Evolutionary conservation across 2,113 vertebrate genomes (phyloP).

Genomic region (Zosterops hypoxanthus): DNA sequence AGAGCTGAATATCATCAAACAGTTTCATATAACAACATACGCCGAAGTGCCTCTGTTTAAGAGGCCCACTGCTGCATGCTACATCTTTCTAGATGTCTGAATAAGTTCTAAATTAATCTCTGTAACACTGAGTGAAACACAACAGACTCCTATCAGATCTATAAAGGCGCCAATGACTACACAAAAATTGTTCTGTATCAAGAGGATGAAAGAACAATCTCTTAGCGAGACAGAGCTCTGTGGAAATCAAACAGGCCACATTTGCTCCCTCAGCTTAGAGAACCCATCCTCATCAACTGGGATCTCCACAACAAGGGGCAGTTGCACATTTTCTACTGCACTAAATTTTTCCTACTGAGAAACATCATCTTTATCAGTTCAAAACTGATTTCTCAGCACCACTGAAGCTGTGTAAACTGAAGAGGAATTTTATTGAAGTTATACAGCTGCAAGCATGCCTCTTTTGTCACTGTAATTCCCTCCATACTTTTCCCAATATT

Average conservation of each 20-base stretch:
- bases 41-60: not conserved
- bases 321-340: not conserved
- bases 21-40: not conserved
- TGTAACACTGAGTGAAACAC: not conserved
- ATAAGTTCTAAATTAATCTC: not conserved
- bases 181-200: not conserved
- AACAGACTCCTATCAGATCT: not conserved
- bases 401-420: not conserved
- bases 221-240: not conserved
- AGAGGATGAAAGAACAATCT: not conserved
- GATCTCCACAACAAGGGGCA: not conserved
- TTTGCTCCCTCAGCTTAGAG: not conserved
- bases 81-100: not conserved
- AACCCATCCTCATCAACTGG: not conserved
- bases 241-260: not conserved
- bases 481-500: not conserved
- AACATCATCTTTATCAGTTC: not conserved
- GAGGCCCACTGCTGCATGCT: not conserved
- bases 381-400: not conserved
- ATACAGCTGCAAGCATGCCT: not conserved
- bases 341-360: not conserved
- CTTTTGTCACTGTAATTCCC: not conserved
- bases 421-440: not conserved
- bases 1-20: not conserved
- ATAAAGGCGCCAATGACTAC: not conserved